Evolutionary conservation across 2,113 vertebrate genomes (phyloP).

Genomic region (Melanotaenia duboulayi): DNA sequence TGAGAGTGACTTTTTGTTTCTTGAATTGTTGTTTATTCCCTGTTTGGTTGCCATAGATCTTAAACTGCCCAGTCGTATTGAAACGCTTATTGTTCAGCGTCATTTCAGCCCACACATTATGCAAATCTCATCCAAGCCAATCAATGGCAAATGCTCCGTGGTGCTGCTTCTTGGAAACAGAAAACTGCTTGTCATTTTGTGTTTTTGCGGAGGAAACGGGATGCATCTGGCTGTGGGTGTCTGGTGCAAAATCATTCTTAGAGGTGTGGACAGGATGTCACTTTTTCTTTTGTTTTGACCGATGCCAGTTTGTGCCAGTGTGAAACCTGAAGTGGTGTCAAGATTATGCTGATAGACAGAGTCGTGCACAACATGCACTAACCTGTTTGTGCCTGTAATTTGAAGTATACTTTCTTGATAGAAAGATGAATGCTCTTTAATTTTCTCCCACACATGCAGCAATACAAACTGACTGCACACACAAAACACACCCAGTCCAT

Average conservation of each 20-base stretch:
- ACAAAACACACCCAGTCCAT: conserved; percentile 18
- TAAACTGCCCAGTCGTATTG: conserved; percentile 55
- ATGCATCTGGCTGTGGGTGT: conserved; percentile 11
- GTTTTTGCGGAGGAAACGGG: conserved; percentile 30
- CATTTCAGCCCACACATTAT: conserved; percentile 60
- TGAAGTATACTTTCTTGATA: conserved; percentile 21
- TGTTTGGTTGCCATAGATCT: conserved; percentile 70
- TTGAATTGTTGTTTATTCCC: conserved; percentile 54
- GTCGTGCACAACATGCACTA: conserved; percentile 5
- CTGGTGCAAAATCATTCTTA: conserved; percentile 9
- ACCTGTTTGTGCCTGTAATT: background rate
- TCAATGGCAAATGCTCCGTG: conserved; percentile 47
- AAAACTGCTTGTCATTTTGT: conserved; percentile 50
- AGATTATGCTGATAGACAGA: conserved; percentile 1
- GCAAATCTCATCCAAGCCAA: conserved; percentile 55
- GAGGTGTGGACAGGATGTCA: conserved; percentile 45
- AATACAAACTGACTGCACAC: background rate
- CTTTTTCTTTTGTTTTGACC: conserved; percentile 11
- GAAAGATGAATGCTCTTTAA: conserved; percentile 4
- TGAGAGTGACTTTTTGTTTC: conserved; percentile 62
- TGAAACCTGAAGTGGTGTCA: conserved; percentile 21
- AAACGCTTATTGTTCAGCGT: conserved; percentile 58
- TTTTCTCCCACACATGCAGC: background rate
- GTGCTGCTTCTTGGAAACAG: conserved; percentile 30
- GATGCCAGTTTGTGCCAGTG: conserved; percentile 23